Base-by-base conservation (phyloP, 53 echinoderm and acorn worm genomes). In the Echinometra lucunter region DNA sequence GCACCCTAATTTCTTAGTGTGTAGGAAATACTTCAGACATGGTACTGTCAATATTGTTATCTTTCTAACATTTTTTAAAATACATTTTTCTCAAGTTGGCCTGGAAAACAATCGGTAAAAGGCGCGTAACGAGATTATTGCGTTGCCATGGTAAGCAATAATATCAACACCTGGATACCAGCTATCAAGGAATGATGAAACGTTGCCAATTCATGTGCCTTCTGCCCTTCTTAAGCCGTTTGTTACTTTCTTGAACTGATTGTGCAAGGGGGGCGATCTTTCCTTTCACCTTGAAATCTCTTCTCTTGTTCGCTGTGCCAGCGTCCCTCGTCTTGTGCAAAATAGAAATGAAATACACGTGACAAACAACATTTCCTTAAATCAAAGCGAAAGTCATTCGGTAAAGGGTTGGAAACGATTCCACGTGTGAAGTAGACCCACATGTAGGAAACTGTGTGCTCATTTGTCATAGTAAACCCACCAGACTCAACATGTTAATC, bases 371-470 rank as follows among this genome's bases (percentile, higher is more conserved):
- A 85, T 85, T 49, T 49, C 47, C 49, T 47, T 18, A 85, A 49
- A 11, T 49, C 37, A 37, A 89, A 89, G 89, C 60, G 89, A 89
- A 89, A 89, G 89, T 89, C 89, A 89, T 89, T 58, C 49, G 89
- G 89, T 30, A 89, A 85, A 85, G 49, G n/a, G 85, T 28, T 12
- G 85, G 40, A 85, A 85, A 85, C 53, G 49, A 13, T 85, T 49
- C 49, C 85, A 85, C 8, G 85, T 85, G 85, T 85, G 28, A 85
- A 85, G 47, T 27, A 21, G 53, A 17, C 49, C 49, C 85, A 85
- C 58, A 60, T 89, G 89, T 89, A 60, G 89, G 89, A 89, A 89
- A 89, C 37, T 3, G 37, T 12, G 60, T 7, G 89, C 37, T 37
- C 89, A 60, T 89, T 89, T 89, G 60, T 89, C 89, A 89, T 89